Evolutionary conservation across 2,113 vertebrate genomes (phyloP).

Genomic region (Gallinago media): DNA sequence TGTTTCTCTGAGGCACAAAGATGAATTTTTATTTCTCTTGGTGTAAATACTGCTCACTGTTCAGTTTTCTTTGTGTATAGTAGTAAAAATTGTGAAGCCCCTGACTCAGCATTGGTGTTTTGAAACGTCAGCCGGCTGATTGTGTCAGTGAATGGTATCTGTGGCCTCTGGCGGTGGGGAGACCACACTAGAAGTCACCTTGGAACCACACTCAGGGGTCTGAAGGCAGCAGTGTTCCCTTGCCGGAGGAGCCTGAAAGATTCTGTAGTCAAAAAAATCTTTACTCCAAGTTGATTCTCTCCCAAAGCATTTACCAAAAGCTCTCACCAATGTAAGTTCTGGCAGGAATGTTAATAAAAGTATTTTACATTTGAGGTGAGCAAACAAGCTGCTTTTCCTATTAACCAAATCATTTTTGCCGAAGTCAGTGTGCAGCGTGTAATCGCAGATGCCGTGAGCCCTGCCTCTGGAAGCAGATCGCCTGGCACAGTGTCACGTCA

Average conservation of each 20-base stretch:
- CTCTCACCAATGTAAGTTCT: background rate
- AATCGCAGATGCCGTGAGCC: background rate
- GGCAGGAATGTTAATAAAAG: background rate
- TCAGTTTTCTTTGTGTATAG: background rate
- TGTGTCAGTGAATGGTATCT: background rate
- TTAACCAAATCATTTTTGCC: background rate
- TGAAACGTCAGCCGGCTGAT: background rate
- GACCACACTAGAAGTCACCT: background rate
- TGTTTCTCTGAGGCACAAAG: background rate
- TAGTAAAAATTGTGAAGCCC: background rate
- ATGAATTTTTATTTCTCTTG: background rate
- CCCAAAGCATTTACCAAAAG: background rate
- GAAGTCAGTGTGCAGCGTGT: background rate
- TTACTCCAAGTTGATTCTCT: background rate
- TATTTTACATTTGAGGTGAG: background rate
- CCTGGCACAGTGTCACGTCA: background rate
- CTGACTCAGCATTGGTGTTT: background rate
- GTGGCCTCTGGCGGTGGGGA: background rate
- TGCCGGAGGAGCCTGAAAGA: background rate
- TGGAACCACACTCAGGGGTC: background rate
- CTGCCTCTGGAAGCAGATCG: background rate
- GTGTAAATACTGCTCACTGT: background rate
- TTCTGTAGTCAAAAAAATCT: background rate
- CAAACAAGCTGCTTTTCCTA: background rate
- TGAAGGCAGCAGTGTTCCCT: background rate